phyloP scores from a whole-genome alignment of 2,888 invertebrate genomes.

The Ormyrus pomaceus region DNA sequence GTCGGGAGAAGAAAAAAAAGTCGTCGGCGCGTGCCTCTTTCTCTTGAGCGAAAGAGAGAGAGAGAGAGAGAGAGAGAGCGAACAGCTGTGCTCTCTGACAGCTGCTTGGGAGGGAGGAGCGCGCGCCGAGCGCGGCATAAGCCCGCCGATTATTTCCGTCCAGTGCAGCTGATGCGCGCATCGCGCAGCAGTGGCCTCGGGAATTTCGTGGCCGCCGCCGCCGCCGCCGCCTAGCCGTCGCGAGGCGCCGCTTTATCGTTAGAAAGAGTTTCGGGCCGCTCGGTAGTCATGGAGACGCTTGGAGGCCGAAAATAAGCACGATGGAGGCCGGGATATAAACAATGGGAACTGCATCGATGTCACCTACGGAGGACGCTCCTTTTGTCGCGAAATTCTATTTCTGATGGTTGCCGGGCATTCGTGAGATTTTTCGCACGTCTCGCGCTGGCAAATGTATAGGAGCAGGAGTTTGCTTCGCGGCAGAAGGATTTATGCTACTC shows the following conservation, averaged over 20 bases:
- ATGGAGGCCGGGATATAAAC: not conserved
- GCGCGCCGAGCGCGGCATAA: not conserved
- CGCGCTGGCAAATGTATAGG: no score
- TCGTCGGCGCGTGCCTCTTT: constrained; percentile 31
- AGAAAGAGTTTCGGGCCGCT: not conserved
- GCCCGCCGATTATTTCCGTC: constrained; percentile 35
- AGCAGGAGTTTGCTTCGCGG: no score
- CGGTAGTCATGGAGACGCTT: constrained; percentile 29
- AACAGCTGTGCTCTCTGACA: constrained; percentile 14
- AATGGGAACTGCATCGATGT: no score
- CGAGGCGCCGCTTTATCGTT: constrained; percentile 36
- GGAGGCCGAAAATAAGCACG: not conserved
- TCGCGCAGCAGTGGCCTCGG: not conserved
- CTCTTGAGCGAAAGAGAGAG: not conserved
- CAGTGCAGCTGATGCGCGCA: constrained; percentile 25
- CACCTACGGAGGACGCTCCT: no score
- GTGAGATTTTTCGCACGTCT: no score
- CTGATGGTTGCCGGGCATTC: no score
- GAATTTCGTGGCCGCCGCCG: not conserved
- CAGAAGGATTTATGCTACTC: no score
- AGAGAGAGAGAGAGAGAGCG: not conserved
- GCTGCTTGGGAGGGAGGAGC: constrained; percentile 7
- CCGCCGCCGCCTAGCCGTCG: not conserved
- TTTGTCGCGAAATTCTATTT: no score
- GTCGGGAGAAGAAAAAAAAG: not conserved